phyloP scores from a whole-genome alignment of 2,113 vertebrate species.

The Trichechus manatus region DNA sequence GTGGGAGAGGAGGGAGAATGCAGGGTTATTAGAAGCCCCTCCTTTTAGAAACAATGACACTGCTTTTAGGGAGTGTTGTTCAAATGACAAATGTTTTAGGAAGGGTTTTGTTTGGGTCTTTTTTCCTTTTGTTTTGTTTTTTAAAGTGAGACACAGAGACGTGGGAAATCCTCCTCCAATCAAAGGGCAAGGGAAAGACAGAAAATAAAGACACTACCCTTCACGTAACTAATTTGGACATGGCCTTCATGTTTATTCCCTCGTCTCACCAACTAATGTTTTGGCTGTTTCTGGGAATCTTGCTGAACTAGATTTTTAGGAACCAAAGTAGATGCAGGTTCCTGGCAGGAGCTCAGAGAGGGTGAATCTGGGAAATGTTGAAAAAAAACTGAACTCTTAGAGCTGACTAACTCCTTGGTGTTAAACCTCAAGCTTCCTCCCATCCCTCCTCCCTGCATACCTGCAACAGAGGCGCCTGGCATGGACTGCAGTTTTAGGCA shows the following conservation, averaged over 20 bases:
- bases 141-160: conserved; percentile 46
- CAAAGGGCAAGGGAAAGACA: conserved; percentile 40
- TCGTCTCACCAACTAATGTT: not conserved
- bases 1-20: conserved; percentile 27
- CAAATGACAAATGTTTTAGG: conserved; percentile 66
- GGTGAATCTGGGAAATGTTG: not conserved
- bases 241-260: not conserved
- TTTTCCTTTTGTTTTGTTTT: not conserved
- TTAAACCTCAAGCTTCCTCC: not conserved
- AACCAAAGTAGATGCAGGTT: conserved; percentile 48
- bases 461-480: not conserved
- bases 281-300: conserved; percentile 51
- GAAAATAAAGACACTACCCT: not conserved
- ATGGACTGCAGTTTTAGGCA: not conserved
- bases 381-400: not conserved
- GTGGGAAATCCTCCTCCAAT: conserved; percentile 21
- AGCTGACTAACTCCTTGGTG: not conserved
- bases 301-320: conserved; percentile 25
- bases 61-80: conserved; percentile 75
- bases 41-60: conserved; percentile 65
- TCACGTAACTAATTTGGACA: not conserved
- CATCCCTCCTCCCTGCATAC: not conserved
- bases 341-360: conserved; percentile 25
- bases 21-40: conserved; percentile 38
- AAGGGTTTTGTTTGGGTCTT: conserved; percentile 55